Base-by-base conservation (phyloP, 1,140 invertebrate species). In the Matsumurasca onukii region DNA sequence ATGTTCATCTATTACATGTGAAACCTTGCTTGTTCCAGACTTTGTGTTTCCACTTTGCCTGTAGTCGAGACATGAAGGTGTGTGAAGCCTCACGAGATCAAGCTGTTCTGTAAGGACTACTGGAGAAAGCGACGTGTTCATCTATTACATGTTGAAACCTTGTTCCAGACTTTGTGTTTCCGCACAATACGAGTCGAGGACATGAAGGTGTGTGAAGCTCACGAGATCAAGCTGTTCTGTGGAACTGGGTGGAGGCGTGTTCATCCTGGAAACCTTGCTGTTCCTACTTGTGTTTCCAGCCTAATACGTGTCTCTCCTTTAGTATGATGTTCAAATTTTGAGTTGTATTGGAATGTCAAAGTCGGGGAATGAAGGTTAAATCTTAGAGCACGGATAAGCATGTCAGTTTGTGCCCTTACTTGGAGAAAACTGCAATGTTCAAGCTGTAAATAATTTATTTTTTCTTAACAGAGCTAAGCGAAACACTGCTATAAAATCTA, bases 111-210 rank as follows among this genome's bases (percentile, higher is more conserved):
- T 75, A 95, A 93, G 77, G 94, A 96, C 82, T 94, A 91, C 78
- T 92, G 95, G 0, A 92, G 95, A 77, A 92, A 92, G 75, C 91
- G 84, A 92, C 30, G 94, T 95, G 92, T 94, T 94, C 75, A 92
- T 95, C 66, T 75, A 96, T 62, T n/a, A n/a, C n/a, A n/a, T n/a
- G n/a, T n/a, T 91, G 93, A 5, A 90, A 92, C 45, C 86, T 92
- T 88, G 90, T 39, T 80, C 95, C 57, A 78, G 96, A 9, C 89
- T 97, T 59, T 74, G 82, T 95, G 80, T 95, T 95, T 77, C 93
- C 93, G 17, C 82, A 86, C 30, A 86, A 84, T n/a, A n/a, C 1
- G 84, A 83, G 72, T 81, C 86, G 91, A 95, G 73, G 86, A 94
- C 72, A 88, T 94, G 87, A 88, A 89, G 80, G n/a, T n/a, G n/a